These are phyloP conservation scores for Olivierus martensii DNA, from an alignment of 1,140 invertebrate species.

Conservation along the genomic window DNA sequence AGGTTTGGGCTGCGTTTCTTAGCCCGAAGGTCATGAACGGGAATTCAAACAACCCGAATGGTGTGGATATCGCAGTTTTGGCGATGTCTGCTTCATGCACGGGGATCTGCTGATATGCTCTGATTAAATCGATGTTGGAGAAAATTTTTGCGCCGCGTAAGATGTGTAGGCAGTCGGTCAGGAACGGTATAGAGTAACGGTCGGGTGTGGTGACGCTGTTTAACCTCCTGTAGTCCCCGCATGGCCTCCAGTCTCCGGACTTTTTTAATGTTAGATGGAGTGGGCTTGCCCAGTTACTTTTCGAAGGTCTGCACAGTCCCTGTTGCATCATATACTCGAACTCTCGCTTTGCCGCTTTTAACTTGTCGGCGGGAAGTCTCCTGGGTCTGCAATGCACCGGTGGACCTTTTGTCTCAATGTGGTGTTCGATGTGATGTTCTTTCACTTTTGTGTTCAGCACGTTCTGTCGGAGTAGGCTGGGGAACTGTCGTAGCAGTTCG, in stretches of 20 bases:
- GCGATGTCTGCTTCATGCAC: conserved; percentile 3
- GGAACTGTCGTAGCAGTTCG: no score
- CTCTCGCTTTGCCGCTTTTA: no score
- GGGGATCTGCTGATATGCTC: conserved; percentile 11
- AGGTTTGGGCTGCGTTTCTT: conserved; percentile 9
- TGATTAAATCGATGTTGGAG: no score
- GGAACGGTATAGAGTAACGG: conserved; percentile 13
- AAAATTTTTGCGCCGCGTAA: no score
- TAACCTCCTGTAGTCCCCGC: no score
- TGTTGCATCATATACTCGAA: no score
- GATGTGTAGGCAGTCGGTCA: conserved; percentile 12
- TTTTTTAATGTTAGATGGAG: conserved; percentile 21
- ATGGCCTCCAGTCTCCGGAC: no score
- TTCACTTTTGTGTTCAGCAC: no score
- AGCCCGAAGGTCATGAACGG: conserved; percentile 11
- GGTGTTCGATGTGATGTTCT: conserved; percentile 1
- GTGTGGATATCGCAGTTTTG: conserved; percentile 14
- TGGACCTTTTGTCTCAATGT: no score
- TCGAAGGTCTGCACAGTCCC: no score
- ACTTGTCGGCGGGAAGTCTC: no score
- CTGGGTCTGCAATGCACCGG: background rate
- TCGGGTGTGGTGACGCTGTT: conserved; percentile 6
- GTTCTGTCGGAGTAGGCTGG: no score
- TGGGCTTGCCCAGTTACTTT: conserved; percentile 16
- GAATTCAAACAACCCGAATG: conserved; percentile 15